A percentile compares a stretch with the other conserved stretches of the same genome.
Evolutionary conservation across 2,113 vertebrate genomes (phyloP).

Genomic region (sheep (Ovis aries)): ARS-UI_Ramb_v3.0 NC_056069.1:7092001-7092500

Average conservation of each 20-base stretch:
- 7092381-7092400: slow-evolving; percentile 61
- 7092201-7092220: background rate
- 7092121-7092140: slow-evolving; percentile 50
- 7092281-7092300: slow-evolving; percentile 59
- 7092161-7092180: background rate
- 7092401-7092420: slow-evolving; percentile 68
- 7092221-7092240: background rate
- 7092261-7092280: slow-evolving; percentile 44
- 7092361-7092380: background rate
- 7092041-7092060: slow-evolving; percentile 79
- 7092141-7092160: background rate
- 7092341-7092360: slow-evolving; percentile 34
- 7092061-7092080: slow-evolving; percentile 86
- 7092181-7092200: background rate
- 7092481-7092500: slow-evolving; percentile 43
- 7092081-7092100: slow-evolving; percentile 58
- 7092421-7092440: slow-evolving; percentile 71
- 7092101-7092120: slow-evolving; percentile 53
- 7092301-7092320: slow-evolving; percentile 44
- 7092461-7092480: slow-evolving; percentile 30
- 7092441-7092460: slow-evolving; percentile 66
- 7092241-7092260: background rate
- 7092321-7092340: slow-evolving; percentile 58
- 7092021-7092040: slow-evolving; percentile 75
- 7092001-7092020: slow-evolving; percentile 74